phyloP scores from a whole-genome alignment of 2,797 vertebrate species.

The Ammospiza maritima region DNA sequence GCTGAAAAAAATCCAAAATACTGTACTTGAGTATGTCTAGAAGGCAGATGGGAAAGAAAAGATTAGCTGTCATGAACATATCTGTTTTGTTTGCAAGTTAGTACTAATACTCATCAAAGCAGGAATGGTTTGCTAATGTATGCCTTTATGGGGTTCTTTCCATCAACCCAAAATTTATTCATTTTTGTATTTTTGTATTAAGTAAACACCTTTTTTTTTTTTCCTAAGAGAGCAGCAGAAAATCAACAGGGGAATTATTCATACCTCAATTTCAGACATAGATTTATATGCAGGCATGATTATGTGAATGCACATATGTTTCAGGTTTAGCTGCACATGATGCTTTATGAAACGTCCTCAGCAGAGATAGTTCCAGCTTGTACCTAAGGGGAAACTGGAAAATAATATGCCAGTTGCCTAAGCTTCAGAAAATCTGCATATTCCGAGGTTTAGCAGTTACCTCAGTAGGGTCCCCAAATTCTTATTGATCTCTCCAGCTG shows the following conservation, averaged over 20 bases:
- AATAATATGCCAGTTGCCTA: background rate
- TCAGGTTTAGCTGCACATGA: background rate
- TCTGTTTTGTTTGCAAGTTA: background rate
- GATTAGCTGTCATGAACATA: accelerated
- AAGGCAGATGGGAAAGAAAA: background rate
- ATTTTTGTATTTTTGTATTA: background rate
- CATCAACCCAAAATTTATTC: background rate
- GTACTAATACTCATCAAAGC: background rate
- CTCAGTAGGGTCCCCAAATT: background rate
- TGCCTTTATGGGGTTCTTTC: no score
- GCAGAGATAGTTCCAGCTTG: background rate
- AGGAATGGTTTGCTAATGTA: no score
- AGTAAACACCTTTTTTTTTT: background rate
- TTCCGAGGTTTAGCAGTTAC: background rate
- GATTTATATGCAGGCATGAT: background rate
- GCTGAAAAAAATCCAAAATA: background rate
- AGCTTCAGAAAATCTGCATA: background rate
- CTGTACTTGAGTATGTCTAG: background rate
- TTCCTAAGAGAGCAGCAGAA: background rate
- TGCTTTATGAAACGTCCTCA: background rate
- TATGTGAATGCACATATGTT: background rate
- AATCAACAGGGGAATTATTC: background rate
- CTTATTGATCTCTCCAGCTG: background rate
- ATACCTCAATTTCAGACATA: background rate
- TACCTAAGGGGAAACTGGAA: background rate